These are phyloP conservation scores for Drosophila seclusa DNA, from an alignment of 2,888 invertebrate species.

Conservation along the genomic window DNA sequence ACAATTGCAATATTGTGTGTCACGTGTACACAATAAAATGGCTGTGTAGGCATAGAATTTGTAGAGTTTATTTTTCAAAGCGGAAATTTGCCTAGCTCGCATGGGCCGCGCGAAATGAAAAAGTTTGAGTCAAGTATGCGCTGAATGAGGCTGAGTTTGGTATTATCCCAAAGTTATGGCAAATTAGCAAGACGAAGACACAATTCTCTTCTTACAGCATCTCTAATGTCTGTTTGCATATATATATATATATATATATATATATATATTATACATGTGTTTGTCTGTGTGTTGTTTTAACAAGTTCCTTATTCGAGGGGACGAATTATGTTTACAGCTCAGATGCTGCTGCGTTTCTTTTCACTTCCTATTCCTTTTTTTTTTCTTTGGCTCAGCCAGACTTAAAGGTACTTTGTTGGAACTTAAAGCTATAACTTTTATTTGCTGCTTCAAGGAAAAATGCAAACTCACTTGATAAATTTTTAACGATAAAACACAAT, in stretches of 20 bases:
- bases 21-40: conserved; percentile 59
- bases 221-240: conserved; percentile 2
- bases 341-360: conserved; percentile 8
- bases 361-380: conserved; percentile 11
- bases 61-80: conserved; percentile 60
- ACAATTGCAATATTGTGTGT: conserved; percentile 54
- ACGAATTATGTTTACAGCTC: conserved; percentile 13
- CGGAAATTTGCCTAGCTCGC: conserved; percentile 51
- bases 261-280: neutral
- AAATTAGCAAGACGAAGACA: conserved; percentile 53
- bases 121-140: conserved; percentile 36
- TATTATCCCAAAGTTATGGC: conserved; percentile 57
- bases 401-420: conserved; percentile 13
- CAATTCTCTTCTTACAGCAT: conserved; percentile 25
- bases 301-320: conserved; percentile 2
- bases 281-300: conserved; percentile 18
- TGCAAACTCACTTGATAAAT: conserved; percentile 17
- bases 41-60: conserved; percentile 38
- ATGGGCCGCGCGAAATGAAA: conserved; percentile 48
- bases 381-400: neutral
- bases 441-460: neutral
- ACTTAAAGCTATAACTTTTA: neutral
- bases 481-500: conserved; percentile 25
- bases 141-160: conserved; percentile 11
- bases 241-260: neutral